phyloP scores from a whole-genome alignment of 2,113 vertebrate genomes.

The Xenotilapia leptura region DNA sequence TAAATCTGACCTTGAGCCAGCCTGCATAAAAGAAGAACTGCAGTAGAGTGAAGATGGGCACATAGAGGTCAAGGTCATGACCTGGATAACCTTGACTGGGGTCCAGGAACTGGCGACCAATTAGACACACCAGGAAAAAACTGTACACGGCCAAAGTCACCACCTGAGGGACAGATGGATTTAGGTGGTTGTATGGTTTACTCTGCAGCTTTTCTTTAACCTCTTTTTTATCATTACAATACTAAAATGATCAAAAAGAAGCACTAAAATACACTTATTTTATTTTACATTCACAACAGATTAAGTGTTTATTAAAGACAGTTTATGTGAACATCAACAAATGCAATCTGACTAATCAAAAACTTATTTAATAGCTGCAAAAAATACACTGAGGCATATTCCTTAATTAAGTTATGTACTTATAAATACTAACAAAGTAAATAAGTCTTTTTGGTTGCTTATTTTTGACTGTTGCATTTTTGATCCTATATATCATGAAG shows the following conservation, averaged over 20 bases:
- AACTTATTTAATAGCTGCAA: accelerated
- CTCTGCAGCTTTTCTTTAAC: neutral
- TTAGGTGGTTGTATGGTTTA: accelerated
- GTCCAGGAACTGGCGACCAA: constrained; percentile 92
- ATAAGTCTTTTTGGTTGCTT: accelerated
- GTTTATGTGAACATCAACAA: neutral
- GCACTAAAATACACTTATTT: neutral
- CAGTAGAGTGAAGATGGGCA: constrained; percentile 90
- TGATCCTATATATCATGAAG: neutral
- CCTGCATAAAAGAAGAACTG: constrained; percentile 95
- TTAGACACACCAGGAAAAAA: constrained; percentile 89
- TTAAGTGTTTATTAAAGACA: neutral
- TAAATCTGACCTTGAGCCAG: constrained; percentile 86
- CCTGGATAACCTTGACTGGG: constrained; percentile 81
- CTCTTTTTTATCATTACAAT: neutral
- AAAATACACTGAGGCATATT: neutral
- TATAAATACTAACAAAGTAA: accelerated
- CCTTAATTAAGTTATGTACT: neutral
- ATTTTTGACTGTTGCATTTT: neutral
- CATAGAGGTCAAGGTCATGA: constrained; percentile 84
- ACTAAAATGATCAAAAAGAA: accelerated
- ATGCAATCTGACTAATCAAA: neutral
- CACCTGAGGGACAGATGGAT: constrained; percentile 67
- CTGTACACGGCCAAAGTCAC: constrained; percentile 92
- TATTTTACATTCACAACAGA: neutral